Percentiles rank a stretch among this genome's conserved stretches.
phyloP scores from a whole-genome alignment of 2,797 vertebrate species.

The Pseudochirops cupreus region DNA sequence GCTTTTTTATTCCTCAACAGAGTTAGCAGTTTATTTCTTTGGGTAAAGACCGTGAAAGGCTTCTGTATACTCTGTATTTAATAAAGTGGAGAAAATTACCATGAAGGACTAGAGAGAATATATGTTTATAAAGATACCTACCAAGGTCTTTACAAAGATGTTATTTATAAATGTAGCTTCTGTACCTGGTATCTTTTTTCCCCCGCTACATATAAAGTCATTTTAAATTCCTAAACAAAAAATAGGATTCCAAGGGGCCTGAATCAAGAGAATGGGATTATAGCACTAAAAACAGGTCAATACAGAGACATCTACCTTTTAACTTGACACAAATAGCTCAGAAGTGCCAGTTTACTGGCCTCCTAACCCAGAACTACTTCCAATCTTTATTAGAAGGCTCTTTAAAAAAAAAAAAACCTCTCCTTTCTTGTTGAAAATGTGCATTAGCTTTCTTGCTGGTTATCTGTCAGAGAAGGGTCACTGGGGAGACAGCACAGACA shows the following conservation, averaged over 20 bases:
- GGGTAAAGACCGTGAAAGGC: constrained; percentile 19
- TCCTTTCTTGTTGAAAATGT: constrained; percentile 54
- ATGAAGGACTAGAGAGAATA: neutral
- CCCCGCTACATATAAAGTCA: constrained; percentile 75
- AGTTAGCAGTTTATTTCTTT: constrained; percentile 42
- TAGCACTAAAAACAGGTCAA: constrained; percentile 76
- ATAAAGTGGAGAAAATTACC: neutral
- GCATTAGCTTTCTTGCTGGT: constrained; percentile 67
- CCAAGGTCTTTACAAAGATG: constrained; percentile 65
- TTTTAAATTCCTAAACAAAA: constrained; percentile 74
- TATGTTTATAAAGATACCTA: constrained; percentile 41
- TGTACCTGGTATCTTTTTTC: constrained; percentile 70
- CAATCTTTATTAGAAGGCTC: constrained; percentile 48
- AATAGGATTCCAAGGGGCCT: constrained; percentile 66
- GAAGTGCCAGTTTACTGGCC: constrained; percentile 68
- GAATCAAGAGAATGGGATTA: constrained; percentile 68
- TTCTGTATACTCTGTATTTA: constrained; percentile 25
- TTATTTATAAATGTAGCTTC: neutral
- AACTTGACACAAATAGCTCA: constrained; percentile 70
- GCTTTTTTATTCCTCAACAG: constrained; percentile 34
- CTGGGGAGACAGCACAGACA: constrained; percentile 60
- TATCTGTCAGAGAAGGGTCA: constrained; percentile 64
- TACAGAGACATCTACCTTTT: constrained; percentile 74
- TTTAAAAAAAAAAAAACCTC: constrained; percentile 36
- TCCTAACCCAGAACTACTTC: constrained; percentile 63